These are phyloP conservation scores for Alauda arvensis DNA, from an alignment of 2,797 vertebrate species.

Conservation along the genomic window DNA sequence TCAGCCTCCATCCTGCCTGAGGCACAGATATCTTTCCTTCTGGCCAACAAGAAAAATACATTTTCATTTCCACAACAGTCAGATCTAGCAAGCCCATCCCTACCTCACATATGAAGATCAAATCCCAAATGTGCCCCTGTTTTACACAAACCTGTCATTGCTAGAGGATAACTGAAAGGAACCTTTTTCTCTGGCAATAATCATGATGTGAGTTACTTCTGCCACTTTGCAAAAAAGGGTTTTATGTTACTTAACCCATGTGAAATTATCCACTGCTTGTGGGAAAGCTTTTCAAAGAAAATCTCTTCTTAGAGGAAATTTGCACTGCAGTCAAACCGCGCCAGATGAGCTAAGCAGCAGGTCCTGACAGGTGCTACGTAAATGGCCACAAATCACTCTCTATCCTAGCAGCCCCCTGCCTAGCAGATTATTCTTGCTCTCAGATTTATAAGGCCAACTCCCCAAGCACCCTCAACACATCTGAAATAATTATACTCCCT, in stretches of 20 bases:
- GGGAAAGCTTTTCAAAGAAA: conserved; percentile 19
- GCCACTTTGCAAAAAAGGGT: neutral
- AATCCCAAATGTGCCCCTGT: neutral
- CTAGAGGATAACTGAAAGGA: neutral
- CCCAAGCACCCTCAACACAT: neutral
- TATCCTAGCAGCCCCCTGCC: neutral
- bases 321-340: neutral
- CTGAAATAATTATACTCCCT: conserved; percentile 10
- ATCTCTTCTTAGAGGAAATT: conserved; percentile 15
- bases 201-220: neutral
- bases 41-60: neutral
- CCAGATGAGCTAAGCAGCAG: conserved; percentile 39
- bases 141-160: neutral
- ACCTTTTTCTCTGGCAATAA: neutral
- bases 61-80: neutral
- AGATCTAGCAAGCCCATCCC: neutral
- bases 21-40: neutral
- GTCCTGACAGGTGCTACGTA: conserved; percentile 3
- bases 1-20: neutral
- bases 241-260: neutral
- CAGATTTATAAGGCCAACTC: conserved; percentile 2
- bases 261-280: conserved; percentile 11
- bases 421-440: conserved; percentile 12
- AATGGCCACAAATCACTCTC: conserved; percentile 40
- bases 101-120: neutral